These are phyloP conservation scores for Sycobia sp. DNA, from an alignment of 1,140 invertebrate genomes.

Conservation along the genomic window DNA sequence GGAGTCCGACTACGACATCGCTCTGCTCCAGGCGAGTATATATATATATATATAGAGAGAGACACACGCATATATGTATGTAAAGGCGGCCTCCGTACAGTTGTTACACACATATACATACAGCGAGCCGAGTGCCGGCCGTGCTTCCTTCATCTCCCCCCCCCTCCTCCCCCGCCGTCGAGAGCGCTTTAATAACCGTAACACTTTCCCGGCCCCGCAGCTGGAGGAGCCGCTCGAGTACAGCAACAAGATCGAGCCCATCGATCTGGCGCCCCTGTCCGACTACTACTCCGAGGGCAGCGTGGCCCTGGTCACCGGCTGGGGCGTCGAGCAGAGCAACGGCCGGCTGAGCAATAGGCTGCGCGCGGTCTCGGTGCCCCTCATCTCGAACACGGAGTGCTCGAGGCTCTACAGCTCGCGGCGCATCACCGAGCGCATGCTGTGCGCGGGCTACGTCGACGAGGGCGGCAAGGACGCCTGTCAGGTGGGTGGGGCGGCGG, in stretches of 20 bases:
- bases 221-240: slow-evolving; percentile 42
- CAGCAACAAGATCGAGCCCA: slow-evolving; percentile 39
- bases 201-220: slow-evolving; percentile 25
- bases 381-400: slow-evolving; percentile 51
- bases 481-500: slow-evolving; percentile 44
- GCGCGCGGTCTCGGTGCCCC: slow-evolving; percentile 56
- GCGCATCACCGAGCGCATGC: slow-evolving; percentile 61
- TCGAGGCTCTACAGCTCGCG: slow-evolving; percentile 47
- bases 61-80: no score
- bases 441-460: slow-evolving; percentile 67
- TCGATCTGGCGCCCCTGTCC: slow-evolving; percentile 40
- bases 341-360: slow-evolving; percentile 59
- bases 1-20: slow-evolving; percentile 45
- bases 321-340: slow-evolving; percentile 56
- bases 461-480: slow-evolving; percentile 67
- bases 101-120: no score
- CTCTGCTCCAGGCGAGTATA: slow-evolving; percentile 42
- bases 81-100: no score
- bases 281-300: slow-evolving; percentile 45
- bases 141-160: no score
- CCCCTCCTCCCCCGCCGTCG: no score
- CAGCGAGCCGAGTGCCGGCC: no score
- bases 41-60: no score
- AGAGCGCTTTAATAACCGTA: no score
- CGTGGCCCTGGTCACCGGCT: slow-evolving; percentile 61